Evolutionary conservation across 2,888 invertebrate species (phyloP), one percentile per base, ranked within the genome.

Genomic region (Limnephilus rhombicus): DNA sequence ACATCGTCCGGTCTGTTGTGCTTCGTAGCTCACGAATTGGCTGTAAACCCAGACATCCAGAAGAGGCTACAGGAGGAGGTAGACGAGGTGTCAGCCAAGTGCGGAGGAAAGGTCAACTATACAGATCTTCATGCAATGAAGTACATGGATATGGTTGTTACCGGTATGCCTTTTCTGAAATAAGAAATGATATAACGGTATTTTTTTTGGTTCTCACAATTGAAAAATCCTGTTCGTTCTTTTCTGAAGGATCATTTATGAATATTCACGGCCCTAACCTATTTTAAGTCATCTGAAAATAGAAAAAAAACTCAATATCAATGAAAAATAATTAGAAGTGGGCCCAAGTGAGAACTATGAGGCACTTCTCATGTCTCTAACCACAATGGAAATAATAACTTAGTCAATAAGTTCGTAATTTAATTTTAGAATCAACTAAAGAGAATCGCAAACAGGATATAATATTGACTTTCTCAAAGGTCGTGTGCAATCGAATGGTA

Each of bases 71-170:
- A 93, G 1, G 92, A 94, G 31, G 97, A 97, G 95, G 96, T 97
- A 49, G 95, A 95, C 29, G 95, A 96, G 31, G 95, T 95, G 1
- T 94, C 96, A 13, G 94, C 94, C 0, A 95, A 95, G 29, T 95
- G 95, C 12, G 95, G 95, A 0, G 95, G 95, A 9, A 95, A 95
- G 31, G 94, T 97, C 0, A 95, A 95, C 87, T 97, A 97, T 93
- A 96, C 96, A 53, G 95, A 95, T 0, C 94, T 97, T 0, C 95
- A 96, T 91, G 95, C 95, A 45, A 96, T 97, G 96, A 95, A 95
- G 34, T 97, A 97, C 0, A 92, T 91, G 91, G 91, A 91, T 18
- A 91, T 91, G 89, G 88, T 91, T 34, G 45, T 91, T 37, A 80
- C 80, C 11, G 88, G 88, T 88, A 68, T 37, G 68, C 5, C 24